A percentile compares a stretch with the other conserved stretches of the same genome.
Conservation (phyloP, 2,797 vertebrate species). For the Cygnus olor region DNA sequence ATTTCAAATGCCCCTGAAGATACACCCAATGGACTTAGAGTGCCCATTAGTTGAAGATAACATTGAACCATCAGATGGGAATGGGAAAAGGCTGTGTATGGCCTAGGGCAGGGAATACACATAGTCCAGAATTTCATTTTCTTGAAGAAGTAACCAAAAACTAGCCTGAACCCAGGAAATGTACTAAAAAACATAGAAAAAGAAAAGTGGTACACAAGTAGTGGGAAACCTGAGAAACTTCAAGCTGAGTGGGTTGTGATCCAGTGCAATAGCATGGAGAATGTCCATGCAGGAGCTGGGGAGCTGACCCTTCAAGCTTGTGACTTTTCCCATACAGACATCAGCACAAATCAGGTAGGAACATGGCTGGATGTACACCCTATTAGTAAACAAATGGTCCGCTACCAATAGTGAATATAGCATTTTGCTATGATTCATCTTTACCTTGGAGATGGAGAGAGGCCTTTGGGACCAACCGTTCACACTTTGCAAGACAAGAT, state of each 20-base stretch:
- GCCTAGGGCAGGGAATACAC: rapidly evolving
- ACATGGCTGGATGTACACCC: neutral
- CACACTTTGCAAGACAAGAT: neutral
- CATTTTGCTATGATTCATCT: neutral
- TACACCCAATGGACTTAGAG: neutral
- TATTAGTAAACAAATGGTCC: neutral
- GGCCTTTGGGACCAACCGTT: neutral
- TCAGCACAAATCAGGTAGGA: neutral
- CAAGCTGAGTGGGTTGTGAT: neutral
- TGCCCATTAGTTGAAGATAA: neutral
- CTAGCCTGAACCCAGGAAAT: neutral
- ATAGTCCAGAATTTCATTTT: neutral
- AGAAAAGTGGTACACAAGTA: neutral
- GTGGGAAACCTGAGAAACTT: neutral
- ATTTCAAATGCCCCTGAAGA: neutral
- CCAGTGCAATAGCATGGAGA: neutral
- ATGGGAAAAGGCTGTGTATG: neutral
- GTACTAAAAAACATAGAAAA: neutral
- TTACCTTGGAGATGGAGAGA: neutral
- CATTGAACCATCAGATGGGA: neutral
- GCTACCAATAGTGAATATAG: neutral
- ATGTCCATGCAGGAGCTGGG: rapidly evolving
- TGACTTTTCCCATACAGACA: neutral
- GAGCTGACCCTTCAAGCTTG: neutral
- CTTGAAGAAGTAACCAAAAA: neutral